Conservation (phyloP, 2,797 vertebrate genomes). For the Aplochiton taeniatus region DNA sequence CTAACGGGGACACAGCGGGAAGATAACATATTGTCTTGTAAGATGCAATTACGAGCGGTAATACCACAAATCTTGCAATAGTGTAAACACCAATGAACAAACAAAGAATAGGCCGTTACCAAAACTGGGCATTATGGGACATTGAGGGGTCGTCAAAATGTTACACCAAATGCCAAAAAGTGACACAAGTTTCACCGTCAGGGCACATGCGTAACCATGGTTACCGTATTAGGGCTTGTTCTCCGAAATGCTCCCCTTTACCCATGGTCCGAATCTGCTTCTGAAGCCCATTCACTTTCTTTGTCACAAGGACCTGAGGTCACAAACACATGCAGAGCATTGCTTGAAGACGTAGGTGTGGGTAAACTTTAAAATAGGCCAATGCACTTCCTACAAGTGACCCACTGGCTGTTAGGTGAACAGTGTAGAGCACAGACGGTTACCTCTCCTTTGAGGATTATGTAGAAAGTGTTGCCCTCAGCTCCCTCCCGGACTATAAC, state of each 20-base stretch:
- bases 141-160: not conserved
- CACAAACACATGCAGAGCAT: not conserved
- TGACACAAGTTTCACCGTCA: not conserved
- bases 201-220: conserved; percentile 46
- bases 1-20: conserved; percentile 52
- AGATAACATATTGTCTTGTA: too few relatives aligned
- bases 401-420: too few relatives aligned
- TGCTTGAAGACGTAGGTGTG: too few relatives aligned
- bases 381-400: too few relatives aligned
- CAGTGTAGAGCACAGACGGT: conserved; percentile 1
- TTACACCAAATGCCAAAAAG: not conserved
- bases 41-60: not conserved
- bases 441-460: conserved; percentile 85
- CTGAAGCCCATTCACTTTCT: conserved; percentile 69
- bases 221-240: conserved; percentile 85
- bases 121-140: too few relatives aligned
- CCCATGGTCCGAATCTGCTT: conserved; percentile 78
- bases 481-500: conserved; percentile 80
- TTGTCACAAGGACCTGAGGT: conserved; percentile 77
- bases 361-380: too few relatives aligned
- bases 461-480: conserved; percentile 80
- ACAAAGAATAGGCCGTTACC: too few relatives aligned
- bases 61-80: too few relatives aligned
- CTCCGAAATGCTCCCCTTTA: conserved; percentile 82
- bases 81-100: too few relatives aligned